Evolutionary conservation across 2,113 vertebrate genomes (phyloP).

Genomic region (Trochalopteron elliotii): DNA sequence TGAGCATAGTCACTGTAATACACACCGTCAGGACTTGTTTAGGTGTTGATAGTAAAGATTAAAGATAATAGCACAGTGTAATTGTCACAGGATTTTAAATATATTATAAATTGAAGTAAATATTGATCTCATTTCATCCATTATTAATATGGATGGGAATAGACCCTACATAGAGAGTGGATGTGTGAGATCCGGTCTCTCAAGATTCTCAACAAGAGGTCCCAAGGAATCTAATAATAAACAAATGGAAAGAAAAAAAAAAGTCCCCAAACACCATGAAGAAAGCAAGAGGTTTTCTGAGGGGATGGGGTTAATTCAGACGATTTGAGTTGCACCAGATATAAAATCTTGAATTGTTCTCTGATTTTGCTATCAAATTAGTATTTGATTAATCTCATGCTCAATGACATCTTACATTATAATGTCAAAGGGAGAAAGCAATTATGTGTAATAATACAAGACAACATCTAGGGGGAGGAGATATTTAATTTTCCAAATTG

Average conservation of each 20-base stretch:
- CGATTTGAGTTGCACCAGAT: background rate
- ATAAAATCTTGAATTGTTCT: background rate
- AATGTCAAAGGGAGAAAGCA: background rate
- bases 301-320: background rate
- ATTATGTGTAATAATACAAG: background rate
- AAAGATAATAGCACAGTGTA: background rate
- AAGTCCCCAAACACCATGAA: accelerated
- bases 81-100: background rate
- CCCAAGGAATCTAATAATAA: background rate
- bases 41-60: background rate
- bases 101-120: background rate
- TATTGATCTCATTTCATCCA: background rate
- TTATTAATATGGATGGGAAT: background rate
- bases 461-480: background rate
- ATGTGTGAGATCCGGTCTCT: background rate
- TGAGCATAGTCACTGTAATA: background rate
- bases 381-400: background rate
- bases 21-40: background rate
- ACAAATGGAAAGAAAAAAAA: background rate
- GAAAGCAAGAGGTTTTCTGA: background rate
- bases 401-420: background rate
- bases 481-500: background rate
- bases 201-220: background rate
- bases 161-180: background rate
- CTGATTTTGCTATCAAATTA: background rate